phyloP scores from a whole-genome alignment of 2,797 vertebrate genomes.

The Aselliscus stoliczkanus region DNA sequence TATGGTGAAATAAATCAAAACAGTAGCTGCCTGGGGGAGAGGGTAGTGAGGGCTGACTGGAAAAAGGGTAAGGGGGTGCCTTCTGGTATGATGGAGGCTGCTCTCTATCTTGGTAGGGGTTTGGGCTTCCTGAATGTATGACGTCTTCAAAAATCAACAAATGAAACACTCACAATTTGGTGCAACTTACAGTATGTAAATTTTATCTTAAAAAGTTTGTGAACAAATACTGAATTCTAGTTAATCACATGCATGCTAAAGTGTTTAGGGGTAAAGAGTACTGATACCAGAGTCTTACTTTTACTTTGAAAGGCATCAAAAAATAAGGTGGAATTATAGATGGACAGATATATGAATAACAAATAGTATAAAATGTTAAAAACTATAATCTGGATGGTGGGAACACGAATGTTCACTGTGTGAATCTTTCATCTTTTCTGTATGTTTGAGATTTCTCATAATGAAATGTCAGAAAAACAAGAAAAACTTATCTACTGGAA shows the following conservation, averaged over 20 bases:
- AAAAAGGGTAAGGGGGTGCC: not conserved
- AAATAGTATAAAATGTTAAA: not conserved
- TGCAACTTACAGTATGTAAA: not conserved
- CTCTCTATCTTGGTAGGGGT: not conserved
- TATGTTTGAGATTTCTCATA: not conserved
- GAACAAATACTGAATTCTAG: not conserved
- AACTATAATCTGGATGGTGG: not conserved
- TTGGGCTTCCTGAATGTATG: not conserved
- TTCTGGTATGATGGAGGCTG: not conserved
- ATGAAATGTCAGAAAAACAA: not conserved
- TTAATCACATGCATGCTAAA: not conserved
- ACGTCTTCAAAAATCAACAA: not conserved
- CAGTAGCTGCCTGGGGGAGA: not conserved
- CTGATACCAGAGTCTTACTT: no score
- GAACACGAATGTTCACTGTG: not conserved
- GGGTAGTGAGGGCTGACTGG: not conserved
- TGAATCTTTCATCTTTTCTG: not conserved
- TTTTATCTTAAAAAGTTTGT: not conserved
- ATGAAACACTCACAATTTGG: not conserved
- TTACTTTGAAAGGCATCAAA: not conserved
- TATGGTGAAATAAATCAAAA: not conserved
- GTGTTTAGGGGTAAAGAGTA: not conserved
- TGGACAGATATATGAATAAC: not conserved
- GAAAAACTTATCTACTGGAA: not conserved
- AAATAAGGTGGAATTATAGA: not conserved